Evolutionary conservation across 2,797 vertebrate genomes (phyloP).

Genomic region (Hephaestus fuliginosus): DNA sequence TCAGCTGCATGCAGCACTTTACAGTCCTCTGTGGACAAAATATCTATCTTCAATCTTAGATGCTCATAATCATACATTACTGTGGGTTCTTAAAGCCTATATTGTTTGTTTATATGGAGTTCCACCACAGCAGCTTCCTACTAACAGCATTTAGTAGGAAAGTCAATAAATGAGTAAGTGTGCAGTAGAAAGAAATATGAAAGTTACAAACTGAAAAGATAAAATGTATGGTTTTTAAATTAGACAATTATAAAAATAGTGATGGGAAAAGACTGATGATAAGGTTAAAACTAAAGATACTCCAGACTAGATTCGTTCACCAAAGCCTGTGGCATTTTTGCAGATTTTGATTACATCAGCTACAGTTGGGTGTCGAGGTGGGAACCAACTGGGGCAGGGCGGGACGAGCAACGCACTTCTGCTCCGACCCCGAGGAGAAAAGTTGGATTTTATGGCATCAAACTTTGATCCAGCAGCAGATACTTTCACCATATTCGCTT

Average conservation of each 20-base stretch:
- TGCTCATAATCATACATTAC: not conserved
- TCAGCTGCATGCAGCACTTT: constrained; percentile 9
- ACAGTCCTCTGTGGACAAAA: not conserved
- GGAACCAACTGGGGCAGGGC: not conserved
- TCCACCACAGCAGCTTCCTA: not conserved
- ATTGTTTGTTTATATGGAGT: not conserved
- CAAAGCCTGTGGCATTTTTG: not conserved
- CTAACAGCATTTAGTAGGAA: not conserved
- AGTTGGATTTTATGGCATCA: not conserved
- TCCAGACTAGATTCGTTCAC: not conserved
- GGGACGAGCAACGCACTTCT: not conserved
- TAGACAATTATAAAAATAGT: not conserved
- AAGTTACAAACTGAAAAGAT: not conserved
- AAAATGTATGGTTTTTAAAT: not conserved
- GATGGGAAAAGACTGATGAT: not conserved
- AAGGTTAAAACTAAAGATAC: not conserved
- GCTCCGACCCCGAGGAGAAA: not conserved
- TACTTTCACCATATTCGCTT: not conserved
- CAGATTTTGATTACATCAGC: not conserved
- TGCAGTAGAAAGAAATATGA: not conserved
- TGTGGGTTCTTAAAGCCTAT: not conserved
- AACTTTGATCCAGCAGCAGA: not conserved
- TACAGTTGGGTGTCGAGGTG: not conserved
- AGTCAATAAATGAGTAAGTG: not conserved
- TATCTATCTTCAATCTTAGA: not conserved